Evolutionary conservation across 2,113 vertebrate genomes (phyloP).

Genomic region (Genyomyrus donnyi): DNA sequence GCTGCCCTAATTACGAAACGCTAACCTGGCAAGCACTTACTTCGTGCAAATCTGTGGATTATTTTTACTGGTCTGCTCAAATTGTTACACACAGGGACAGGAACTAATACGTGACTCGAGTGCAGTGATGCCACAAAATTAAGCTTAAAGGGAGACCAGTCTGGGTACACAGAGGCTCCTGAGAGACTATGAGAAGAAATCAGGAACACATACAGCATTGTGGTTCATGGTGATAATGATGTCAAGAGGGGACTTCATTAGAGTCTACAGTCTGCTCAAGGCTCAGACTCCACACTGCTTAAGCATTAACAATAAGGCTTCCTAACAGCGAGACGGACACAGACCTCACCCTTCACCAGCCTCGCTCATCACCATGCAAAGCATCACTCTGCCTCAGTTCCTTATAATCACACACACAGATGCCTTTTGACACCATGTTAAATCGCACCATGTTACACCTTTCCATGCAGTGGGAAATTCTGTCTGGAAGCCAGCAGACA

Average conservation of each 20-base stretch:
- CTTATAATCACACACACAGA: not conserved
- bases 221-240: not conserved
- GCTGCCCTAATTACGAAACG: not conserved
- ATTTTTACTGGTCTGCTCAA: not conserved
- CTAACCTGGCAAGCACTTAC: not conserved
- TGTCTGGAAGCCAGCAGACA: not conserved
- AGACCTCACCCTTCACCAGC: not conserved
- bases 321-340: not conserved
- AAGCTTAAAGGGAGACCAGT: not conserved
- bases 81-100: not conserved
- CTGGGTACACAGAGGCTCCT: not conserved
- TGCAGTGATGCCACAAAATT: not conserved
- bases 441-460: not conserved
- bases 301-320: not conserved
- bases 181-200: not conserved
- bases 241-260: not conserved
- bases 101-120: not conserved
- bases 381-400: not conserved
- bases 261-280: not conserved
- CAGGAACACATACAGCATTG: not conserved
- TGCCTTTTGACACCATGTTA: not conserved
- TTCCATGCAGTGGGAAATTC: not conserved
- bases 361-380: not conserved
- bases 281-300: not conserved
- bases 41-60: not conserved